Evolutionary conservation across 2,797 vertebrate species (phyloP).

Genomic region (Pelochelys cantorii): DNA sequence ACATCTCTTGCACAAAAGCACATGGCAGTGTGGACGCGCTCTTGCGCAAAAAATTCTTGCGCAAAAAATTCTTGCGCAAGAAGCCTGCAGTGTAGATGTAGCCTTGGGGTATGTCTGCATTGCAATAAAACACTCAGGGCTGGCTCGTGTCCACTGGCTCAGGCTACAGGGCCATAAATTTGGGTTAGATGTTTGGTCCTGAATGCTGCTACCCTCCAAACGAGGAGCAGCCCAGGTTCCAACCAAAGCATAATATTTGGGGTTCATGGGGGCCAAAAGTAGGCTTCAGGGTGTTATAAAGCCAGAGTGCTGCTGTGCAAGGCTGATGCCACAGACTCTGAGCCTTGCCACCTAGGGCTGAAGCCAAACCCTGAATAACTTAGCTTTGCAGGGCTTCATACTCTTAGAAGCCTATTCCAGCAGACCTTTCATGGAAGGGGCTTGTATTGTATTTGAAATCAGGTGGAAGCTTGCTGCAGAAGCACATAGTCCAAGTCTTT

Average conservation of each 20-base stretch:
- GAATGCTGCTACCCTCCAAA: background rate
- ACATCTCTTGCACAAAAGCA: too few relatives aligned
- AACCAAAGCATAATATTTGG: background rate
- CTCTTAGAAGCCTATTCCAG: slow-evolving; percentile 43
- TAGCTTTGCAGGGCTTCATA: too few relatives aligned
- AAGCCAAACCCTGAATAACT: too few relatives aligned
- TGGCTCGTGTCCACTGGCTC: background rate
- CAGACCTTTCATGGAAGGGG: background rate
- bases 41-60: too few relatives aligned
- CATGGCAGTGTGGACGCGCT: too few relatives aligned
- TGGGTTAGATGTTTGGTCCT: background rate
- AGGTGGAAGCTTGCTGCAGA: slow-evolving; percentile 19
- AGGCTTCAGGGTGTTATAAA: too few relatives aligned
- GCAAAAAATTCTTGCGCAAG: too few relatives aligned
- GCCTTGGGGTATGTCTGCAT: background rate
- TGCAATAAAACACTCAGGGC: background rate
- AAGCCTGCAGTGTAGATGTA: too few relatives aligned
- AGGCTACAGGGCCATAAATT: background rate
- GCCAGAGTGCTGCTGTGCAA: too few relatives aligned
- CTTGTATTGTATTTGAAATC: background rate
- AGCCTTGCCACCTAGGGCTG: too few relatives aligned
- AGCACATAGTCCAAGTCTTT: background rate
- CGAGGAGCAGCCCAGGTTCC: background rate
- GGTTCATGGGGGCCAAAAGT: too few relatives aligned
- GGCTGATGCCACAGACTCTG: too few relatives aligned